Evolutionary conservation across 2,888 invertebrate genomes (phyloP).

Genomic region (Mesoligia furuncula): DNA sequence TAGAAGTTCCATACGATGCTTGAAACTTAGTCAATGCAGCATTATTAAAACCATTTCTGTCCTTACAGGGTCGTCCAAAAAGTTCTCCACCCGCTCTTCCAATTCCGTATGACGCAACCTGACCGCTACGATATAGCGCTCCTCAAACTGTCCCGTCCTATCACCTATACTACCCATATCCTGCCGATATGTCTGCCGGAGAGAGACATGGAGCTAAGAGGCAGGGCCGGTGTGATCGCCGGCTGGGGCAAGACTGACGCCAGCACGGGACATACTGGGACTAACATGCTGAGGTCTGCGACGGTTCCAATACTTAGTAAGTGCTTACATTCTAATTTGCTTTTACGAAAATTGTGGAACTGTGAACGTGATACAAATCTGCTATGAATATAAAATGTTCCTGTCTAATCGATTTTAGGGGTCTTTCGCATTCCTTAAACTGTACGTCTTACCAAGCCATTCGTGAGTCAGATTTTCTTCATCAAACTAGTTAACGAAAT

Average conservation of each 20-base stretch:
- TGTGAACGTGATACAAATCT: too few relatives aligned
- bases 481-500: too few relatives aligned
- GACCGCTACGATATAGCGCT: slow-evolving; percentile 95
- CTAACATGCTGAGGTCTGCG: slow-evolving; percentile 94
- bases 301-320: slow-evolving; percentile 95
- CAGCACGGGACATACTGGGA: slow-evolving; percentile 93
- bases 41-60: too few relatives aligned
- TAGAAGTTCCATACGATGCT: too few relatives aligned
- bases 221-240: slow-evolving; percentile 91
- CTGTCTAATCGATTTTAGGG: too few relatives aligned
- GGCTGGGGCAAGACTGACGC: slow-evolving; percentile 96
- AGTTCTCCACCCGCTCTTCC: slow-evolving; percentile 95
- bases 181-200: slow-evolving; percentile 95
- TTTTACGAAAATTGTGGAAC: too few relatives aligned
- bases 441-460: too few relatives aligned
- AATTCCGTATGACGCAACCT: slow-evolving; percentile 95
- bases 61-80: slow-evolving; percentile 91
- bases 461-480: too few relatives aligned
- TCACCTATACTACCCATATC: slow-evolving; percentile 92
- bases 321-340: slow-evolving; percentile 49
- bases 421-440: too few relatives aligned
- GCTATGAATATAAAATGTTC: too few relatives aligned
- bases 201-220: slow-evolving; percentile 79
- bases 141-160: slow-evolving; percentile 92
- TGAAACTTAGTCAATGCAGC: too few relatives aligned